These are phyloP conservation scores for Platorchestia sp. DNA, from an alignment of 1,140 invertebrate species.

Conservation along the genomic window DNA sequence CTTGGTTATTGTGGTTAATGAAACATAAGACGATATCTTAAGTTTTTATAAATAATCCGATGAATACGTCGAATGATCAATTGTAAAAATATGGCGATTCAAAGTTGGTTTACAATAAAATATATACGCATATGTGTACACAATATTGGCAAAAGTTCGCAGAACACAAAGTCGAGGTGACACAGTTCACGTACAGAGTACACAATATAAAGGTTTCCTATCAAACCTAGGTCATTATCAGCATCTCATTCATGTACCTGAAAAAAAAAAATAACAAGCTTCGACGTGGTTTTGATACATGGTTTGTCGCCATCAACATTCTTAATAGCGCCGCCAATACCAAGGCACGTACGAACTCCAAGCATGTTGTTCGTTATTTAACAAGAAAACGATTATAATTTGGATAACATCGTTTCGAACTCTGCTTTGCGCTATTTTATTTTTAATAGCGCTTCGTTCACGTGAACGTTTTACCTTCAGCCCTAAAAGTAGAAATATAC, in stretches of 20 bases:
- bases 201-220: too few relatives aligned
- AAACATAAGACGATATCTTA: background rate
- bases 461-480: background rate
- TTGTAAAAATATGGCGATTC: slow-evolving; percentile 41
- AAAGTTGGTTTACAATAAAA: background rate
- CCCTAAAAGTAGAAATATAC: background rate
- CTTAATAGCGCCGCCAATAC: background rate
- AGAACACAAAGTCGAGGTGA: too few relatives aligned
- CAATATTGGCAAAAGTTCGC: background rate
- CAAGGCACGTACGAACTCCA: background rate
- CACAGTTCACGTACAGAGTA: too few relatives aligned
- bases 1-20: background rate
- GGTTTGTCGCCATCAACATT: background rate
- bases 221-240: too few relatives aligned
- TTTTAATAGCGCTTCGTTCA: background rate
- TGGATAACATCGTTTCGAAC: background rate
- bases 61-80: background rate
- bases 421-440: background rate
- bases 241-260: too few relatives aligned
- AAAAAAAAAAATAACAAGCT: too few relatives aligned
- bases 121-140: background rate
- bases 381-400: background rate
- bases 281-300: too few relatives aligned
- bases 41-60: slow-evolving; percentile 6
- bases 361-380: background rate